A percentile compares a stretch with the other conserved stretches of the same genome.
Conservation (phyloP, 2,888 invertebrate species). For the Oscheius sp. region DNA sequence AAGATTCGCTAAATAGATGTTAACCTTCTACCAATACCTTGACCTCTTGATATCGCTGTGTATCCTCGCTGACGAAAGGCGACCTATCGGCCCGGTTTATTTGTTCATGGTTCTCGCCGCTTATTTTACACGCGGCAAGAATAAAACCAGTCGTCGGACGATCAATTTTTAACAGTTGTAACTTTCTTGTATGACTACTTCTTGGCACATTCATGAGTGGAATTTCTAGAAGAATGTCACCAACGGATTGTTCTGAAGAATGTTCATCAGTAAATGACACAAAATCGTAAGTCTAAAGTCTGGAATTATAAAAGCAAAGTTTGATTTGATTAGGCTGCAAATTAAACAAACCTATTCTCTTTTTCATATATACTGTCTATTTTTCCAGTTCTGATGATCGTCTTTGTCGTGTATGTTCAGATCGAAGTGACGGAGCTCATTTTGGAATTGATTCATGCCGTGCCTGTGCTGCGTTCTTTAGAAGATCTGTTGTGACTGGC, state of each 20-base stretch:
- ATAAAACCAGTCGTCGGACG: background rate
- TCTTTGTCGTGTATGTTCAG: constrained; percentile 39
- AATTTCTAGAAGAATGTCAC: constrained; percentile 9
- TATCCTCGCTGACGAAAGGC: background rate
- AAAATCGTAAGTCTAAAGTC: constrained; percentile 7
- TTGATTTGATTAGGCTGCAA: too few species aligned
- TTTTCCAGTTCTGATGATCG: constrained; percentile 20
- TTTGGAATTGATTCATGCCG: constrained; percentile 44
- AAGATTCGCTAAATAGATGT: background rate
- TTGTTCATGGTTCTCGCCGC: constrained; percentile 22
- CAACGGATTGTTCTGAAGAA: constrained; percentile 12
- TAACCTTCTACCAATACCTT: background rate
- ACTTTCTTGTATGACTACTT: background rate
- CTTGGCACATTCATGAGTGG: background rate
- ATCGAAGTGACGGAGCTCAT: constrained; percentile 42
- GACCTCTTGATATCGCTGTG: background rate
- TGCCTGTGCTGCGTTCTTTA: constrained; percentile 45
- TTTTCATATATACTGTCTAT: background rate
- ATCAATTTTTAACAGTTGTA: background rate
- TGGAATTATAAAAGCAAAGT: too few species aligned
- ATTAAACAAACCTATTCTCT: too few species aligned
- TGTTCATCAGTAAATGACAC: constrained; percentile 9
- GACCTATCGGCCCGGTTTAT: background rate
- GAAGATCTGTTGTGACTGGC: constrained; percentile 36
- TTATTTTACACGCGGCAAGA: constrained; percentile 5